Evolutionary conservation across 2,888 invertebrate genomes (phyloP).

Genomic region (Eurois occulta): DNA sequence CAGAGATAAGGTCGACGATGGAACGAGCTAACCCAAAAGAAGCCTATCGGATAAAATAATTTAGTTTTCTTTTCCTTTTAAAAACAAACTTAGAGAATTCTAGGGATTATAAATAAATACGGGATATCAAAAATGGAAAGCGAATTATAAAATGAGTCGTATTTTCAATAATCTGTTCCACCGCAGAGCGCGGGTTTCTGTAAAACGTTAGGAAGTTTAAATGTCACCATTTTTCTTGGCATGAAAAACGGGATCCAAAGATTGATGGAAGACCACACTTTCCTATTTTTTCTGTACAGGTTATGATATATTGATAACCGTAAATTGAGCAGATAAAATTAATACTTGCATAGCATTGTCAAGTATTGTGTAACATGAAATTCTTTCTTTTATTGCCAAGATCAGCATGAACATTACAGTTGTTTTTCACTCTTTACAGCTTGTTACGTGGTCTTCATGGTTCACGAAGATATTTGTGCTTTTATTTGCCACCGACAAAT

Average conservation of each 20-base stretch:
- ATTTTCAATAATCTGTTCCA: conserved; percentile 2
- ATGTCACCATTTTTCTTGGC: not conserved
- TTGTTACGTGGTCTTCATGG: conserved; percentile 58
- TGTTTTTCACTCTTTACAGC: conserved; percentile 29
- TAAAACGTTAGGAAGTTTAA: not conserved
- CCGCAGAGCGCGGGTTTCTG: not conserved
- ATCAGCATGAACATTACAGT: conserved; percentile 30
- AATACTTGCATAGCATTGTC: conserved; percentile 13
- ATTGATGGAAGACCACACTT: not conserved
- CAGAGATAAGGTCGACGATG: no score
- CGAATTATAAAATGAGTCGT: not conserved
- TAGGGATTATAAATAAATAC: no score
- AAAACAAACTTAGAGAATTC: not conserved
- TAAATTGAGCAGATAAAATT: conserved; percentile 6
- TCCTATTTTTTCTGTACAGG: not conserved
- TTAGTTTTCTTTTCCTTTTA: not conserved
- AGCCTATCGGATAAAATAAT: not conserved
- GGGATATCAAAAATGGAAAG: not conserved
- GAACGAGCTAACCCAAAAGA: no score
- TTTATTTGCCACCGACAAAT: conserved; percentile 43
- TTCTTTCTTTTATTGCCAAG: conserved; percentile 44
- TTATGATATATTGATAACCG: not conserved
- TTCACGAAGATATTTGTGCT: conserved; percentile 34
- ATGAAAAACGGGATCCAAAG: not conserved
- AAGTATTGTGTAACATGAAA: conserved; percentile 36